Conservation (phyloP, 64 coral and sea anemone species). For the Stichodactyla helianthus region DNA sequence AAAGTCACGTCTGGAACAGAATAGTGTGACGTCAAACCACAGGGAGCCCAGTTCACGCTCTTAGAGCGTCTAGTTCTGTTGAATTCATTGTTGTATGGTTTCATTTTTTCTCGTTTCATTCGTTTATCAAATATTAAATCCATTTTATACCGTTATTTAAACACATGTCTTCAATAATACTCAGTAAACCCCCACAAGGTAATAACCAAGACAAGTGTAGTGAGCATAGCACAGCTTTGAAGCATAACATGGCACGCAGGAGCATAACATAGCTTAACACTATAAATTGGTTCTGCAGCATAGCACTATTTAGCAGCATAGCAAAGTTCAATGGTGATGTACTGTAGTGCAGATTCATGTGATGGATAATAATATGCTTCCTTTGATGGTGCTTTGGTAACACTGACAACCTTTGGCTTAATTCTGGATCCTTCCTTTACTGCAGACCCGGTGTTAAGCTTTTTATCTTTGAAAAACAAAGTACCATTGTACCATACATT, state of each 20-base stretch:
- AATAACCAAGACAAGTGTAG: neutral
- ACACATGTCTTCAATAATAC: too few relatives aligned
- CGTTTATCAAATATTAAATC: too few relatives aligned
- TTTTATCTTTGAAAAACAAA: slow-evolving; percentile 45
- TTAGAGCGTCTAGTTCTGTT: too few relatives aligned
- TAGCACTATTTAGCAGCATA: neutral
- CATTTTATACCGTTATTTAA: too few relatives aligned
- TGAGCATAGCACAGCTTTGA: neutral
- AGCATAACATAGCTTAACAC: neutral
- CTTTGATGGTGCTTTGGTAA: slow-evolving; percentile 18
- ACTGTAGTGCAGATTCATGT: neutral
- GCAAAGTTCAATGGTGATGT: neutral
- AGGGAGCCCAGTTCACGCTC: too few relatives aligned
- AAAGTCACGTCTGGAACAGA: too few relatives aligned
- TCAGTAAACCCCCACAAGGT: too few relatives aligned
- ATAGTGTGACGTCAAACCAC: too few relatives aligned
- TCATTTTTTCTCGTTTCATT: too few relatives aligned
- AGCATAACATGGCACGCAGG: neutral
- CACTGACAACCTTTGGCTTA: neutral
- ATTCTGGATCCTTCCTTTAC: slow-evolving; percentile 26
- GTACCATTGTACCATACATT: slow-evolving; percentile 37
- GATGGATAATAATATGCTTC: neutral
- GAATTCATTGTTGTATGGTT: too few relatives aligned
- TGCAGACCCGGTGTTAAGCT: slow-evolving; percentile 35
- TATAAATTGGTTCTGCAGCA: neutral